A percentile compares a stretch with the other conserved stretches of the same genome.
Conservation (phyloP, 2,888 invertebrate species). For the Noctua fimbriata region DNA sequence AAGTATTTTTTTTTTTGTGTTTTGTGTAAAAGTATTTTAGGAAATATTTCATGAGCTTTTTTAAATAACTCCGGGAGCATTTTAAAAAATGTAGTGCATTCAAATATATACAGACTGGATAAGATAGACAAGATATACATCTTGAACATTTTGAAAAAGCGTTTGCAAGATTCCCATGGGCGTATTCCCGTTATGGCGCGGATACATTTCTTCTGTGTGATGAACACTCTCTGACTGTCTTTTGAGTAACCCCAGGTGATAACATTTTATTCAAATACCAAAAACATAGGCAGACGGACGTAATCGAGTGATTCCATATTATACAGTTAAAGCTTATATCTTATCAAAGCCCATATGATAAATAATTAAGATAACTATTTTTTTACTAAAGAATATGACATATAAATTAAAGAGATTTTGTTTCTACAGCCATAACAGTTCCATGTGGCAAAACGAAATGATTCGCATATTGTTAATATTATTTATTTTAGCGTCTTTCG, state of each 20-base stretch:
- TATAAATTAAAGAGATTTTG: slow-evolving; percentile 60
- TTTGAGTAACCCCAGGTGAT: too few species aligned
- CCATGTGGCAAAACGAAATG: slow-evolving; percentile 54
- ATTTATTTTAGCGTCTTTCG: slow-evolving; percentile 55
- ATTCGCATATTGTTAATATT: slow-evolving; percentile 52
- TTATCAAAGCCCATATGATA: slow-evolving; percentile 16
- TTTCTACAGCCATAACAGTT: slow-evolving; percentile 28
- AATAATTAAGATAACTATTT: slow-evolving; percentile 46
- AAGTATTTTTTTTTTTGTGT: too few species aligned
- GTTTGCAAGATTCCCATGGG: too few species aligned
- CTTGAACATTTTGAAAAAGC: too few species aligned
- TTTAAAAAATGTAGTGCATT: too few species aligned
- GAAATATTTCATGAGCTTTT: too few species aligned
- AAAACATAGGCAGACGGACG: background rate
- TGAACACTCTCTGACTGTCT: too few species aligned
- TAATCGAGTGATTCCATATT: background rate
- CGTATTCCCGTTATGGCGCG: too few species aligned
- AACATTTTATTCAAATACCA: background rate
- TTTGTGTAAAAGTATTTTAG: too few species aligned
- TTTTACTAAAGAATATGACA: slow-evolving; percentile 45
- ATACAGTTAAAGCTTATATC: slow-evolving; percentile 13
- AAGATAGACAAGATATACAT: rapidly evolving
- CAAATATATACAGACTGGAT: too few species aligned
- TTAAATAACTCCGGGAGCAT: too few species aligned
- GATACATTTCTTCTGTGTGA: too few species aligned